phyloP scores from a whole-genome alignment of 2,797 vertebrate species.

The Myotis pilosus region DNA sequence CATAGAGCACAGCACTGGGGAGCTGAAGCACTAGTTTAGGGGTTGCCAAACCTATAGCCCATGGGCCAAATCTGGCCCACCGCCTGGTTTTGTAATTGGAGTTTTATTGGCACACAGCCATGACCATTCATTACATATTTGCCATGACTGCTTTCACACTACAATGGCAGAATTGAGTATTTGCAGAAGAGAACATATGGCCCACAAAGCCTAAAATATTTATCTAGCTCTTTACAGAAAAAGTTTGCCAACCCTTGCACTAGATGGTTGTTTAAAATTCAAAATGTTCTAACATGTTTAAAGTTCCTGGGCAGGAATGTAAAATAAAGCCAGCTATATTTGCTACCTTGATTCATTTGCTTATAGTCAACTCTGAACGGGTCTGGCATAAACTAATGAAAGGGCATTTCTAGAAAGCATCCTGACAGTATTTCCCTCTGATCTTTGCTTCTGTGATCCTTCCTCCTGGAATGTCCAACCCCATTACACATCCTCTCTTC shows the following conservation, averaged over 20 bases:
- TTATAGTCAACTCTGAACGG: neutral
- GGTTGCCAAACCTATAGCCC: neutral
- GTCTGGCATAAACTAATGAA: neutral
- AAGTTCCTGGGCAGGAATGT: neutral
- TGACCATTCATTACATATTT: slow-evolving; percentile 11
- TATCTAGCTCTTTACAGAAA: slow-evolving; percentile 19
- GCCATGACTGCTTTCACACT: neutral
- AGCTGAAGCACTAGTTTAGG: neutral
- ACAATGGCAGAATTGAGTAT: neutral
- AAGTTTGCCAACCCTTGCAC: neutral
- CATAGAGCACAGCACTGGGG: neutral
- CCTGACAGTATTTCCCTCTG: neutral
- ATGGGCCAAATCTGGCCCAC: neutral
- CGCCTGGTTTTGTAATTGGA: slow-evolving; percentile 48
- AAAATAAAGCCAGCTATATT: neutral
- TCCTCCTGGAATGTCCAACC: neutral
- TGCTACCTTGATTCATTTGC: neutral
- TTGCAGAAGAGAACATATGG: slow-evolving; percentile 2
- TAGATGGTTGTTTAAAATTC: slow-evolving; percentile 14
- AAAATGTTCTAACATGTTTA: slow-evolving; percentile 4
- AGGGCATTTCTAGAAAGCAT: neutral
- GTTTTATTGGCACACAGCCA: slow-evolving; percentile 41
- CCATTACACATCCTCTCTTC: neutral
- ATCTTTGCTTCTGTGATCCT: neutral
- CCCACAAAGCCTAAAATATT: neutral